Base-by-base conservation (phyloP, 2,113 vertebrate species). In the Neomonachus schauinslandi region DNA sequence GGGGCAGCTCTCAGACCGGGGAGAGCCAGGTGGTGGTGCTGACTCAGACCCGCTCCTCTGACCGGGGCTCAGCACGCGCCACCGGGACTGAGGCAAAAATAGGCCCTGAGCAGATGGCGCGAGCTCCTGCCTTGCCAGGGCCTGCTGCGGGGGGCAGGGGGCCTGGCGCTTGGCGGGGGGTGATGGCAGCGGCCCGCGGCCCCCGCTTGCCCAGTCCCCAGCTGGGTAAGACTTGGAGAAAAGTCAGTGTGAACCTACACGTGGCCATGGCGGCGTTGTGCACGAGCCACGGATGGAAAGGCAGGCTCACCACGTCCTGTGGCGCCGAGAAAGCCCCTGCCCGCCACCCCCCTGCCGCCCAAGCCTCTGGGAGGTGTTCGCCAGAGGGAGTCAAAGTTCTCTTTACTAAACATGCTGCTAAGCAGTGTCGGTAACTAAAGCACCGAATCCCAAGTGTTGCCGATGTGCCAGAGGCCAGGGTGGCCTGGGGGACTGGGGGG, bases 71-170 rank as follows among this genome's bases (percentile, higher is more conserved):
- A 72, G 87, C 79, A 83, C 0, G n/a, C 3, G 4, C 63, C 24
- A 7, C 76, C 0, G 2, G 83, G 83, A 77, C 51, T 0, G 5
- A 76, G 61, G 98, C 97, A 97, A 87, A 97, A 95, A 96, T 88
- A 96, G 96, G 86, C 77, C 69, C 72, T 0, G 90, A 96, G 33
- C 97, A 98, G 97, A 97, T 96, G 97, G 96, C 63, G 0, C 7
- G 89, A 36, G 89, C 49, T 42, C 31, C 53, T 13, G 42, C 71
- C 71, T 19, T 3, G 46, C 87, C 74, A 31, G 65, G 82, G 46
- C 51, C 67, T 26, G 46, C 87, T 26, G 22, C 3, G 8, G 74
- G n/a, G 39, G 89, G 76, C 55, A 0, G 21, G 69, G 1, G 46
- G 59, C 49, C 91, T 42, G 53, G 83, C 8, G 2, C 57, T 36